A percentile compares a stretch with the other conserved stretches of the same genome.
Evolutionary conservation across 2,797 vertebrate genomes (phyloP).

Genomic region (Pipistrellus kuhlii): DNA sequence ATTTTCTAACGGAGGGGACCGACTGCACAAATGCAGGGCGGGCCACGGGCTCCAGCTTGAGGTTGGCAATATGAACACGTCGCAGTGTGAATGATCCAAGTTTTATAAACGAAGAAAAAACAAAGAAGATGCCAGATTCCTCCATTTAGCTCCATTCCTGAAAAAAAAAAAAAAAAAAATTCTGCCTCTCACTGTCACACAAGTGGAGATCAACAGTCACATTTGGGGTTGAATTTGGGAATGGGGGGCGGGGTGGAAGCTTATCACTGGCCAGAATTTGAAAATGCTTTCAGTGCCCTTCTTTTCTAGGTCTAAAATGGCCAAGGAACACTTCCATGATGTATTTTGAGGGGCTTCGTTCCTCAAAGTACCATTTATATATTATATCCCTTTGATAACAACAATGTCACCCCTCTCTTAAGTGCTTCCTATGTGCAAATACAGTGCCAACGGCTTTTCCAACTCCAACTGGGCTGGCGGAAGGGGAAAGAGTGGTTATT

Average conservation of each 20-base stretch:
- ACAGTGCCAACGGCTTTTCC: background rate
- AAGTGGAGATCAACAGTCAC: conserved; percentile 9
- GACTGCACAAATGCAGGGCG: background rate
- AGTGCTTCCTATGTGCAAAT: background rate
- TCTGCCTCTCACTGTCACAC: background rate
- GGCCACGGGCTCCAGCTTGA: background rate
- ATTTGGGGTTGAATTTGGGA: background rate
- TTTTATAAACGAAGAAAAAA: conserved; percentile 48
- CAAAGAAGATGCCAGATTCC: conserved; percentile 29
- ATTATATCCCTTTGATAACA: background rate
- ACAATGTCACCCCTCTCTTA: background rate
- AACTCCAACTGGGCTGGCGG: background rate
- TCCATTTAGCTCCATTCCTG: background rate
- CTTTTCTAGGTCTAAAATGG: conserved; percentile 11
- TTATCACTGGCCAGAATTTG: background rate
- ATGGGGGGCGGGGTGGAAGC: background rate
- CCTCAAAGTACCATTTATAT: background rate
- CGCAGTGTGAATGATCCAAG: background rate
- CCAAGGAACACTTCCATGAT: background rate
- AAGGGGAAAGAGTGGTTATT: background rate
- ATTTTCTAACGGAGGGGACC: conserved; percentile 8
- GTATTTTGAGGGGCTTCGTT: background rate
- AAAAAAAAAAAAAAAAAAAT: background rate
- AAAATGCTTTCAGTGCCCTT: conserved; percentile 10
- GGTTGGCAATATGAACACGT: conserved; percentile 11